Evolutionary conservation across 1,140 invertebrate genomes (phyloP).

Genomic region (Macrostomum lignano): DNA sequence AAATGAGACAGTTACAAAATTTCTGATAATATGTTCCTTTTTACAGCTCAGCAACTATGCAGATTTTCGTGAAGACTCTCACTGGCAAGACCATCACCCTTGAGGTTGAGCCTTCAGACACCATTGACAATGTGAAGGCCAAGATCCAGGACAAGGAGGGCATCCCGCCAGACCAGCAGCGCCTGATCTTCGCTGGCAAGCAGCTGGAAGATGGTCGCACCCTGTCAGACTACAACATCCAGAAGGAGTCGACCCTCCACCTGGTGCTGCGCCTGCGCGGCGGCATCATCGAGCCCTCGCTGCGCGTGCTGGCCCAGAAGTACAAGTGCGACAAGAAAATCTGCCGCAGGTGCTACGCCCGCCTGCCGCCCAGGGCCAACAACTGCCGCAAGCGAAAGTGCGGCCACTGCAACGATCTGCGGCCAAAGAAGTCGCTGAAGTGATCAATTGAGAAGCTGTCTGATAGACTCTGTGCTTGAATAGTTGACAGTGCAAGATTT

Average conservation of each 20-base stretch:
- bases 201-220: conserved; percentile 37
- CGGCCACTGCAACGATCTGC: conserved; percentile 91
- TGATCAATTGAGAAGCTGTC: no score
- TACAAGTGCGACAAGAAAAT: conserved; percentile 99
- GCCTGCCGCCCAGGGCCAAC: conserved; percentile 75
- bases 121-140: conserved; percentile 72
- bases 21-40: no score
- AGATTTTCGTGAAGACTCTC: conserved; percentile 67
- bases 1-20: no score
- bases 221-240: conserved; percentile 49
- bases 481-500: no score
- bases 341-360: conserved; percentile 92
- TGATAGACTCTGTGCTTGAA: no score
- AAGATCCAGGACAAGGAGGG: conserved; percentile 60
- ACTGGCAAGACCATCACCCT: conserved; percentile 78
- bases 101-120: conserved; percentile 63
- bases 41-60: no score
- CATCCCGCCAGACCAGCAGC: conserved; percentile 55
- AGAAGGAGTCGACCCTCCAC: conserved; percentile 42
- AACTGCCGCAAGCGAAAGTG: conserved; percentile 98
- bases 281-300: conserved; percentile 83
- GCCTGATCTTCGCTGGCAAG: conserved; percentile 48
- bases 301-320: conserved; percentile 77
- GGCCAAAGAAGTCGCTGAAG: conserved; percentile 96
- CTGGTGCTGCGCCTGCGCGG: conserved; percentile 38